Evolutionary conservation across 2,888 invertebrate genomes (phyloP), one percentile per base, ranked within the genome.

Genomic region (Eugnorisma glareosa): DNA sequence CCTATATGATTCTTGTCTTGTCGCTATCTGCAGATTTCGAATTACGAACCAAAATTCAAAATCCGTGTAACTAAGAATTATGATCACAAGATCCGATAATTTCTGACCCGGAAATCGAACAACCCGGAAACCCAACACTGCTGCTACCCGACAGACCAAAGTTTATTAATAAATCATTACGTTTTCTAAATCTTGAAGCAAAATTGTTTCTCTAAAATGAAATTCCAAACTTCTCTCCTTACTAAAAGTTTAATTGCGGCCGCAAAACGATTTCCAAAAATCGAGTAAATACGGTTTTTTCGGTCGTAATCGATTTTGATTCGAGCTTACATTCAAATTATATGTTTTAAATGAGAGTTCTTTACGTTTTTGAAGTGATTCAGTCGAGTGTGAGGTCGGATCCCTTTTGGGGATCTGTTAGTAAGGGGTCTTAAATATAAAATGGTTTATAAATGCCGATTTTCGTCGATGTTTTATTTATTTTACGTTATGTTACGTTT

Each of bases 111-210:
- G 70, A 84, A 43, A 84, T 79, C 70, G 80, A 48, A 79, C 1
- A 57, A 35, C 35, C 28, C 59, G 66, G 83, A 67, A 43, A 63
- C 15, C 35, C 57, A 63, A 48, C 37, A 37, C 84, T 64, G 63
- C 54, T 64, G 84, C 37, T 61, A 72, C 37, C 73, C 67, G 63
- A 59, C 73, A 73, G 13, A 48, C 70, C 64, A 40, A 75, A 89
- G 76, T 84, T 86, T 43, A 70, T 70, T 66, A 75, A 88, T 83
- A 83, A 88, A 89, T 86, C 83, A 79, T 59, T 35, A 64, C 51
- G 64, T 72, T 82, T 74, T 71, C 57, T 43, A 78, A 75, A 79
- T 57, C 67, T 81, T 79, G 69, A 82, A 82, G 72, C 72, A 73
- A 84, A 80, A 86, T 81, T 78, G 77, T 82, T 81, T 77, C 75